Base-by-base conservation (phyloP, 1,140 invertebrate genomes). In the Aphis craccivora region DNA sequence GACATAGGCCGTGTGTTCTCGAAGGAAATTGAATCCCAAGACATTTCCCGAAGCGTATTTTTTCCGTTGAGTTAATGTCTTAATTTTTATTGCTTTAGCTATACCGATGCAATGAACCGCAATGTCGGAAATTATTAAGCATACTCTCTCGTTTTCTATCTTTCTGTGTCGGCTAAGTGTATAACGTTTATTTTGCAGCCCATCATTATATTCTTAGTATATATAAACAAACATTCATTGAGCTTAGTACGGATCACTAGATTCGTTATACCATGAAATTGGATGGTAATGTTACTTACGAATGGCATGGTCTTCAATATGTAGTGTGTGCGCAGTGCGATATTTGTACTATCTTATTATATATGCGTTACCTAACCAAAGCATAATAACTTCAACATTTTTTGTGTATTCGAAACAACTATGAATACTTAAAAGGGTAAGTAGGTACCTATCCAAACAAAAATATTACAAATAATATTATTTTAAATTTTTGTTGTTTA, bases 231-330 rank as follows among this genome's bases (percentile, higher is more conserved):
- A 90, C 89, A 43, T 67, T 40, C 37, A 67, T 20, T 20, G 23
- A 90, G 53, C 25, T 90, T 90, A 60, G 60, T 90, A 20, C 53
- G n/a, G 25, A 90, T 90, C 43, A 90, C 55, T 90, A 60, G 37
- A 90, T 90, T 90, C 25, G 55, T 67, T 90, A 45, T 60, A 67
- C 53, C 89, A 43, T 90, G 89, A 90, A 90, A 90, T 90, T 67
- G 51, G 53, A 67, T 90, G 51, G 53, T 90, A 43, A 90, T 90
- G 37, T 90, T 60, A 45, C 55, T 40, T 30, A 30, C 35, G 51
- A 20, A 89, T 89, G n/a, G 25, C 9, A 25, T 40, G 25, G 45
- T 48, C 43, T 87, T 87, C 22, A 25, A 37, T 25, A 89, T 22
- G 22, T 11, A 88, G 37, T 40, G 3, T 40, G 37, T 3, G 11